phyloP scores from a whole-genome alignment of 2,888 invertebrate species.

The Eucera pruinosa region DNA sequence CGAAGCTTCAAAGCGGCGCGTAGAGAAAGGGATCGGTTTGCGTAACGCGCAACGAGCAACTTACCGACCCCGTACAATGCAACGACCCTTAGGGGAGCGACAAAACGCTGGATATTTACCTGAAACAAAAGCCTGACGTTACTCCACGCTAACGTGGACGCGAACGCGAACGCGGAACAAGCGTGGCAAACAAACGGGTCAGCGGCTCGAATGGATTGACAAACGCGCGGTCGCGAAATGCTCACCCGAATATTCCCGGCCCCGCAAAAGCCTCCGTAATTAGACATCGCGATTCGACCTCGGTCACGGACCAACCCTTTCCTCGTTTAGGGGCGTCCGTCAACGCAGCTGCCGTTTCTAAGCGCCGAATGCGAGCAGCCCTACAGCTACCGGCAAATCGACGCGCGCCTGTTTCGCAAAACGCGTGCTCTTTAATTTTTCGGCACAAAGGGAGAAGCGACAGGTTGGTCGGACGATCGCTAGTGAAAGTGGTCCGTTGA shows the following conservation, averaged over 20 bases:
- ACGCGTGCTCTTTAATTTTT: not conserved
- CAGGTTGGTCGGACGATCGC: not conserved
- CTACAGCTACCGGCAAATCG: too few relatives aligned
- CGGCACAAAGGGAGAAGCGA: not conserved
- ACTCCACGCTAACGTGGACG: too few relatives aligned
- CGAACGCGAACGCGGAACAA: too few relatives aligned
- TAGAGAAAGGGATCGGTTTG: conserved; percentile 7
- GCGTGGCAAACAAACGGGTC: conserved; percentile 37
- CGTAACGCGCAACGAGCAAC: too few relatives aligned
- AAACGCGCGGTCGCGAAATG: conserved; percentile 39
- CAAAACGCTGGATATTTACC: conserved; percentile 61
- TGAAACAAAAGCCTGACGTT: conserved; percentile 56
- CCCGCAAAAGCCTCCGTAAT: conserved; percentile 57
- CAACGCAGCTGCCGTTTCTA: too few relatives aligned
- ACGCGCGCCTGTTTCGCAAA: too few relatives aligned
- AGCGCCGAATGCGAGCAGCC: too few relatives aligned
- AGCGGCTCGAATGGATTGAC: conserved; percentile 40
- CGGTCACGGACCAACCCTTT: not conserved
- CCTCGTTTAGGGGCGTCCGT: too few relatives aligned
- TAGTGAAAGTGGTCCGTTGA: conserved; percentile 37
- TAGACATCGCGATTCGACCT: conserved; percentile 20
- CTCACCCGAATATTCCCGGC: conserved; percentile 23
- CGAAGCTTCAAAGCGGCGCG: not conserved
- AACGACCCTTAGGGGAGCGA: not conserved
- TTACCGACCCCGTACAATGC: conserved; percentile 37